phyloP scores from a whole-genome alignment of 2,113 vertebrate species.

The Rhineura floridana region DNA sequence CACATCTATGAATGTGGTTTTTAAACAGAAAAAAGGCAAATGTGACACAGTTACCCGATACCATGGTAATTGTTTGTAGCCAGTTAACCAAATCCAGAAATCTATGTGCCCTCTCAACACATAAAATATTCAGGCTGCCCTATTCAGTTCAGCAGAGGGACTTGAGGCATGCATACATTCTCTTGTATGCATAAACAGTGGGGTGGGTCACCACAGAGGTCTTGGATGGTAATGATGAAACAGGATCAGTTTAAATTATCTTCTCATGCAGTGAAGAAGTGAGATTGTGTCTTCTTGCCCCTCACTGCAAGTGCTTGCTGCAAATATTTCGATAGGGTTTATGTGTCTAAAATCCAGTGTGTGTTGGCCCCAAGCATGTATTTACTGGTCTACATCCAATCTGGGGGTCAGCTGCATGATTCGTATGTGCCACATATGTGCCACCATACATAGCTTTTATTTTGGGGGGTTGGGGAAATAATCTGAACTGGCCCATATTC shows the following conservation, averaged over 20 bases:
- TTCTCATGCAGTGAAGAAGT: not conserved
- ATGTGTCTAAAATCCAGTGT: not conserved
- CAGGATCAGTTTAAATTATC: not conserved
- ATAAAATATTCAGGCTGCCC: not conserved
- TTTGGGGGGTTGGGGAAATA: not conserved
- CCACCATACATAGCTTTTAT: not conserved
- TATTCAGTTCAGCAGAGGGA: not conserved
- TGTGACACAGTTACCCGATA: conserved; percentile 31
- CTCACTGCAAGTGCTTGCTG: not conserved
- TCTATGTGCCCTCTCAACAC: not conserved
- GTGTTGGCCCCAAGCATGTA: too few relatives aligned
- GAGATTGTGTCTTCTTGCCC: not conserved
- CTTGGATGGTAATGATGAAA: not conserved
- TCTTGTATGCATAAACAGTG: not conserved
- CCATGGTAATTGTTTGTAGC: conserved; percentile 25
- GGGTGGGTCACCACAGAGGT: not conserved
- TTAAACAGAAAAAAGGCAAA: not conserved
- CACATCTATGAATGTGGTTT: conserved; percentile 56
- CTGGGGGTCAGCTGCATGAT: not conserved
- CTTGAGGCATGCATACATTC: not conserved
- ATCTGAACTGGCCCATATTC: not conserved
- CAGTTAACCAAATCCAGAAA: not conserved
- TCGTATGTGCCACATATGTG: not conserved
- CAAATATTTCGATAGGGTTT: not conserved
- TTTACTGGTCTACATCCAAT: not conserved